Percentiles rank a stretch among this genome's conserved stretches.
These are phyloP conservation scores for Odobenus rosmarus DNA, from an alignment of 2,113 vertebrate genomes.

Conservation along the genomic window DNA sequence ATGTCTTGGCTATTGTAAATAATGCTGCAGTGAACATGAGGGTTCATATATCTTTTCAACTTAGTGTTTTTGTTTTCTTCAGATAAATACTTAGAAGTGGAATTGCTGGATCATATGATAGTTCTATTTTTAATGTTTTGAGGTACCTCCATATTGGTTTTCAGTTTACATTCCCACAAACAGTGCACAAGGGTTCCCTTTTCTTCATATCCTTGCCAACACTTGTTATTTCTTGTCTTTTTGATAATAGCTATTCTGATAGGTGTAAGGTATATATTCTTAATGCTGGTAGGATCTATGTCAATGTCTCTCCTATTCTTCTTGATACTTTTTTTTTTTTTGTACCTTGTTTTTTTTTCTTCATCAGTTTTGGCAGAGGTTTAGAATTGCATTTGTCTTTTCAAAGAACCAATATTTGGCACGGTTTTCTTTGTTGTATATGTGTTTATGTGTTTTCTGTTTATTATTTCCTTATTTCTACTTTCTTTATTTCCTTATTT, in stretches of 20 bases:
- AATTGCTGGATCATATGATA: not conserved
- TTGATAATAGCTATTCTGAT: not conserved
- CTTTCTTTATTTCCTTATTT: conserved; percentile 39
- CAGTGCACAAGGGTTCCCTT: not conserved
- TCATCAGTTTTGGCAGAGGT: not conserved
- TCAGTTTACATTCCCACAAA: not conserved
- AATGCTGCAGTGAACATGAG: not conserved
- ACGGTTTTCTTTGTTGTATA: not conserved
- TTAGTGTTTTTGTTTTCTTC: not conserved
- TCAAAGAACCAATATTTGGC: not conserved
- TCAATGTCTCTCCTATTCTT: not conserved
- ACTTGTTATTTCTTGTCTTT: not conserved
- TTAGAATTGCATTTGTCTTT: not conserved
- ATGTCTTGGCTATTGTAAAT: not conserved
- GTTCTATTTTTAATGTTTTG: not conserved
- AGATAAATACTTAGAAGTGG: not conserved
- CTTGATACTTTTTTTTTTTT: not conserved
- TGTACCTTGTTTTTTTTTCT: not conserved
- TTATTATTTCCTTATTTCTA: conserved; percentile 40
- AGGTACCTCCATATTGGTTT: not conserved
- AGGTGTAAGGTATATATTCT: not conserved
- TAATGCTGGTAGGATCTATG: not conserved
- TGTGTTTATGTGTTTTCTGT: not conserved
- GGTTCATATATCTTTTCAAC: not conserved
- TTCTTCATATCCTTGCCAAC: not conserved